phyloP scores from a whole-genome alignment of 2,888 invertebrate genomes.

The Aphelenchoides bicaudatus region DNA sequence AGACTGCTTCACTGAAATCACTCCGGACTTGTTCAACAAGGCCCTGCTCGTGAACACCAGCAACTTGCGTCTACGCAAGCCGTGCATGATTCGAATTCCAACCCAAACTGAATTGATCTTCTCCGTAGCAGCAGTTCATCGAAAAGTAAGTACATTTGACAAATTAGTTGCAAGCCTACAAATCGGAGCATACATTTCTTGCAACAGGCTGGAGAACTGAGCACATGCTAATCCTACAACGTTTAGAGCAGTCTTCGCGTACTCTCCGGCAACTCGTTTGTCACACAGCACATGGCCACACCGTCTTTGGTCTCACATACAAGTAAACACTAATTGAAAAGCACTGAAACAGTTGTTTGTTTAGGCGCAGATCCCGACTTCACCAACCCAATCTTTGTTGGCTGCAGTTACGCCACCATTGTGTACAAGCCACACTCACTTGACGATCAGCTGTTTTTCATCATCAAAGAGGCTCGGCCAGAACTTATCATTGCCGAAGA shows the following conservation, averaged over 20 bases:
- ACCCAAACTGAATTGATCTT: conserved; percentile 6
- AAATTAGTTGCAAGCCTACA: too few relatives aligned
- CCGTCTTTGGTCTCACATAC: background rate
- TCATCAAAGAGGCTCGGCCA: background rate
- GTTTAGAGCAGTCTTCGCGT: background rate
- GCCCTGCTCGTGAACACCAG: background rate
- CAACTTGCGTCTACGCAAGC: background rate
- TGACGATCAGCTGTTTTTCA: conserved; percentile 9
- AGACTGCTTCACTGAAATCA: conserved; percentile 3
- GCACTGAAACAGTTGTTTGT: background rate
- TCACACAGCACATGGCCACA: background rate
- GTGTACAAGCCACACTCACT: background rate
- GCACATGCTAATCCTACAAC: background rate
- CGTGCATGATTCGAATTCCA: conserved; percentile 6
- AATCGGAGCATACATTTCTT: too few relatives aligned
- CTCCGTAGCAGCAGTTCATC: background rate
- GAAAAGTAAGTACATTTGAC: background rate
- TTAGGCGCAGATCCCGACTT: background rate
- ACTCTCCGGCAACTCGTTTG: background rate
- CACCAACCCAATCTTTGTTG: background rate
- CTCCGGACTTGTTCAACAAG: background rate
- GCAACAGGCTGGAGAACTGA: conserved; percentile 1
- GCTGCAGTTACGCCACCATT: conserved; percentile 7
- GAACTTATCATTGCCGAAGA: conserved; percentile 1
- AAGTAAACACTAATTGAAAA: background rate